Conservation (phyloP, 2,113 vertebrate genomes). For the Rynchops niger region DNA sequence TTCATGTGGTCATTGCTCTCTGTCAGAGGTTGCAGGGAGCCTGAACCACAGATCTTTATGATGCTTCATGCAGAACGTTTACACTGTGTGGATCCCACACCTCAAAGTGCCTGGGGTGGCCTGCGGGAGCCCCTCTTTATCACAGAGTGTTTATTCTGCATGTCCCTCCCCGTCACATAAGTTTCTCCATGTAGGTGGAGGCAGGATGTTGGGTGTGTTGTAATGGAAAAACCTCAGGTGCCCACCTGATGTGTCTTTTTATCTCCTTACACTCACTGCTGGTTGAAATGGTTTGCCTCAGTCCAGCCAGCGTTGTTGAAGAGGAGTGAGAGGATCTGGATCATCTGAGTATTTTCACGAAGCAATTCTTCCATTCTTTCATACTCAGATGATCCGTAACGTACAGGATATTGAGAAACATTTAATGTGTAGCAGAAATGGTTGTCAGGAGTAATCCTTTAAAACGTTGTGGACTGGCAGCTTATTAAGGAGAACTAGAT, state of each 20-base stretch:
- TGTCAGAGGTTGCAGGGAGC: neutral
- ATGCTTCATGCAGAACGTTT: fast-evolving
- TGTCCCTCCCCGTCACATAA: neutral
- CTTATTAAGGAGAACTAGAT: neutral
- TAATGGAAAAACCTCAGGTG: neutral
- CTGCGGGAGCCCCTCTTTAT: neutral
- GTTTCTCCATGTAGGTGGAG: fast-evolving
- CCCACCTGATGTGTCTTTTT: neutral
- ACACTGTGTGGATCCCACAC: neutral
- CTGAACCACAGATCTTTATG: neutral
- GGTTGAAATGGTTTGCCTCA: neutral
- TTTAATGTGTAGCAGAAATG: neutral
- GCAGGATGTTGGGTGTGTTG: neutral
- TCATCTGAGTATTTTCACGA: neutral
- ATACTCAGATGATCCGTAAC: neutral
- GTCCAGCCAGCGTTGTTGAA: fast-evolving
- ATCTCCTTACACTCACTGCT: neutral
- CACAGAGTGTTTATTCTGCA: neutral
- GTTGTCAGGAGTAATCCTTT: neutral
- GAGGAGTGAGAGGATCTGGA: neutral
- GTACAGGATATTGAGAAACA: neutral
- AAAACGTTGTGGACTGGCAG: neutral
- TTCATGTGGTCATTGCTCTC: neutral
- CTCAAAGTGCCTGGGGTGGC: fast-evolving
- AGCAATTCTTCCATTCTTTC: neutral